Evolutionary conservation across 2,113 vertebrate genomes (phyloP), one percentile per base, ranked within the genome.

Genomic region (Columbina picui): DNA sequence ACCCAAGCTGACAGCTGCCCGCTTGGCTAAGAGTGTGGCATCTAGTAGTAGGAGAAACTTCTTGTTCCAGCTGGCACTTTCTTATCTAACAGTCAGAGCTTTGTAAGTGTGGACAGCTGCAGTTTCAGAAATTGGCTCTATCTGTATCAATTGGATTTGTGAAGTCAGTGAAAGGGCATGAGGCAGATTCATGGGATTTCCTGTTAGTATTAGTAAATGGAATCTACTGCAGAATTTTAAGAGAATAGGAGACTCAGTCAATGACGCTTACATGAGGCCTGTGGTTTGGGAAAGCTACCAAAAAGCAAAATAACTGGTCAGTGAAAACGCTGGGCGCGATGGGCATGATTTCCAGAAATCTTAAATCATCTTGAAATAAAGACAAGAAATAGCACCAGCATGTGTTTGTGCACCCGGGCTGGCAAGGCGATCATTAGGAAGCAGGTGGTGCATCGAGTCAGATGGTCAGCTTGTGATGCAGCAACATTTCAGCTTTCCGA

Each of bases 51-150:
- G 97, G 97, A 98, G 98, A 98, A 98, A 98, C 97, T 97, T 96
- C 98, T 98, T 96, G 96, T 97, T 99, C 98, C 98, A 99, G 98
- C 99, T 99, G 99, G 98, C 98, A 98, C 93, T 96, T 97, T 97
- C 98, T 98, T 98, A 98, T 98, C 98, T 96, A 98, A 99, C 98
- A 99, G 98, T 98, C 97, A 94, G 75, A 97, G 98, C 98, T 99
- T 99, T 99, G 98, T 99, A 95, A 97, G 97, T 90, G 97, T 96
- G 97, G 98, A 98, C 98, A 99, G 98, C 98, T 99, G 98, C 98
- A 95, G 96, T 95, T 96, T 96, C 97, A 98, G 94, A 97, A 97
- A 98, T 98, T 97, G 98, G 96, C 97, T 97, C 97, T 98, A 97
- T 97, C 97, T 98, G 97, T 98, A 98, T 97, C 97, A 97, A 98